phyloP scores from a whole-genome alignment of 2,113 vertebrate genomes.

The Ailuropoda melanoleuca region DNA sequence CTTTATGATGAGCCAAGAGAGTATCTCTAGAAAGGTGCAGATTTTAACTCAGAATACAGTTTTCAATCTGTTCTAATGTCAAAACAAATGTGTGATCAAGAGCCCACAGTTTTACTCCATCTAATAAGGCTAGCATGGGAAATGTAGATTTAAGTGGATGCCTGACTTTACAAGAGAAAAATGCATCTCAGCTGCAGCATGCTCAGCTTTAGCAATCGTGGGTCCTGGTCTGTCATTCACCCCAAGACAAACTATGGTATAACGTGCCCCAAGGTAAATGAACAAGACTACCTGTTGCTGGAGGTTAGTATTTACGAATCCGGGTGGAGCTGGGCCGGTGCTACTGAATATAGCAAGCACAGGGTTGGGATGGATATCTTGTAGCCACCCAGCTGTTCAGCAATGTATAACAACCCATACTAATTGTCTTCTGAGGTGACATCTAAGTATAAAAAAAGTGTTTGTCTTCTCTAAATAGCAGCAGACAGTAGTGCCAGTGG shows the following conservation, averaged over 20 bases:
- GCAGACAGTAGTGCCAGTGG: background rate
- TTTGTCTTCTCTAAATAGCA: background rate
- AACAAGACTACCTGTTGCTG: background rate
- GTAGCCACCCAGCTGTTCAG: fast-evolving
- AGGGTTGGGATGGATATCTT: background rate
- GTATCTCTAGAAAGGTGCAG: background rate
- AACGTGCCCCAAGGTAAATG: background rate
- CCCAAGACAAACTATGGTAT: background rate
- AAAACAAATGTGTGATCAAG: background rate
- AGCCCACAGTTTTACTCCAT: background rate
- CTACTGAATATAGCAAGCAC: background rate
- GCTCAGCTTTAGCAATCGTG: background rate
- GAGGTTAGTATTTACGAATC: background rate
- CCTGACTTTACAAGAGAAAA: background rate
- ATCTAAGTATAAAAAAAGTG: background rate
- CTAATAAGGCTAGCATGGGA: background rate
- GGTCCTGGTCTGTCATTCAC: background rate
- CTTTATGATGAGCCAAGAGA: background rate
- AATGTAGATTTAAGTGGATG: background rate
- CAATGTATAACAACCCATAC: background rate
- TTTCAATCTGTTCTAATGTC: background rate
- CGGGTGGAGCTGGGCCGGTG: background rate
- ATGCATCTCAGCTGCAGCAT: background rate
- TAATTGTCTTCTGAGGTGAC: background rate
- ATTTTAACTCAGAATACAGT: conserved; percentile 10